phyloP scores from a whole-genome alignment of 2,797 vertebrate species.

The Sebastes taczanowskii region DNA sequence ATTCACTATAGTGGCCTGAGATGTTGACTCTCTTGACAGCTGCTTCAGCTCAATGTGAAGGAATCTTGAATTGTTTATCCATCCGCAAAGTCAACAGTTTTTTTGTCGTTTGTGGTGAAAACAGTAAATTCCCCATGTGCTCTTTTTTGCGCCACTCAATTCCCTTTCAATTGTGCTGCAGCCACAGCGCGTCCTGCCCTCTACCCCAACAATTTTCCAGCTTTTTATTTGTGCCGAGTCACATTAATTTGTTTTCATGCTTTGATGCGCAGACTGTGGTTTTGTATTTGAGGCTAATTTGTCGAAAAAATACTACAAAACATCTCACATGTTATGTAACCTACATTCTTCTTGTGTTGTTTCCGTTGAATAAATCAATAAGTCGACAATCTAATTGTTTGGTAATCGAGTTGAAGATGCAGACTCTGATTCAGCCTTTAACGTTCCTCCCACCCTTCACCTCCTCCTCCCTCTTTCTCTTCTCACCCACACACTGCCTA shows the following conservation, averaged over 20 bases:
- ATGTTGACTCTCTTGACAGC: not conserved
- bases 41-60: conserved; percentile 6
- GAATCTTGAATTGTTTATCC: conserved; percentile 23
- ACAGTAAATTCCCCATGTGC: conserved; percentile 8
- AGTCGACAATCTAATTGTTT: not conserved
- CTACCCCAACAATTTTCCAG: not conserved
- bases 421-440: not conserved
- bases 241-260: conserved; percentile 17
- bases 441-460: conserved; percentile 6
- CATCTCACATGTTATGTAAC: not conserved
- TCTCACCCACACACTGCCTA: conserved; percentile 16
- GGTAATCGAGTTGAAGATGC: not conserved
- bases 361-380: not conserved
- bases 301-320: not conserved
- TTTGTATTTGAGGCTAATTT: conserved; percentile 1
- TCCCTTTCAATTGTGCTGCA: not conserved
- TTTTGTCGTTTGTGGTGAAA: conserved; percentile 11
- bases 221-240: conserved; percentile 9
- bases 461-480: not conserved
- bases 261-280: conserved; percentile 11
- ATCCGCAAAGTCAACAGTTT: conserved; percentile 13
- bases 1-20: not conserved
- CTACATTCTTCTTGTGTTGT: not conserved
- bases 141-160: conserved; percentile 15
- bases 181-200: not conserved